Evolutionary conservation across 2,888 invertebrate species (phyloP), one percentile per base, ranked within the genome.

Genomic region (Chrysopilus asiliformis): DNA sequence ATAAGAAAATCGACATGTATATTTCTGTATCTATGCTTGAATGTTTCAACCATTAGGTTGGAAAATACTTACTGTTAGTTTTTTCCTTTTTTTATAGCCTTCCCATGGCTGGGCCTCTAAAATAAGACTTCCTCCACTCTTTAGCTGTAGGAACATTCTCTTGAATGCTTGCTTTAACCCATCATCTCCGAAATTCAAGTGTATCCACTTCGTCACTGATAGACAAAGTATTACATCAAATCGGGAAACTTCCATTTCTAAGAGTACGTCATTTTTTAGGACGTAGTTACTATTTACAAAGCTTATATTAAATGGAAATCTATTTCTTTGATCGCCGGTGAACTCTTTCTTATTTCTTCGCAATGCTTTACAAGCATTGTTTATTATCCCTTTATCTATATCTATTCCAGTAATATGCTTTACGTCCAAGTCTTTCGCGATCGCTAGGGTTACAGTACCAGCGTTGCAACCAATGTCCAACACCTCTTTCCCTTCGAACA

Each of bases 381-480:
- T 58, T 10, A 87, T 74, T 39, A 91, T 66, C 45, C 72, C 72
- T 20, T 71, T 69, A 64, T 90, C 89, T 50, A 91, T 87, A 56
- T 90, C 90, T 38, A 89, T 70, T 9, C 90, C 91, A 14, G 76
- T 67, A 30, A 89, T 74, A 47, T 73, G 72, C 36, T 68, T 69
- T 1, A 83, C 79, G 4, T 65, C 58, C 47, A 79, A 77, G 51
- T 79, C 74, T 46, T 76, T 69, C 1, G 86, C 87, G 26, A 91
- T 64, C 5, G 75, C 70, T 19, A 86, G 64, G 1, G 89, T 84
- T 13, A 90, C 66, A 48, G 81, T 76, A 1, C 90, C 91, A 42
- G 79, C 76, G 60, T 91, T 91, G 55, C 90, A 90, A 4, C 91
- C 91, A 49, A 90, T 79, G 57, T 91, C 90, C 24, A 91, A 66